These are phyloP conservation scores for Microctonus aethiopoides DNA, from an alignment of 2,888 invertebrate species.

Conservation along the genomic window DNA sequence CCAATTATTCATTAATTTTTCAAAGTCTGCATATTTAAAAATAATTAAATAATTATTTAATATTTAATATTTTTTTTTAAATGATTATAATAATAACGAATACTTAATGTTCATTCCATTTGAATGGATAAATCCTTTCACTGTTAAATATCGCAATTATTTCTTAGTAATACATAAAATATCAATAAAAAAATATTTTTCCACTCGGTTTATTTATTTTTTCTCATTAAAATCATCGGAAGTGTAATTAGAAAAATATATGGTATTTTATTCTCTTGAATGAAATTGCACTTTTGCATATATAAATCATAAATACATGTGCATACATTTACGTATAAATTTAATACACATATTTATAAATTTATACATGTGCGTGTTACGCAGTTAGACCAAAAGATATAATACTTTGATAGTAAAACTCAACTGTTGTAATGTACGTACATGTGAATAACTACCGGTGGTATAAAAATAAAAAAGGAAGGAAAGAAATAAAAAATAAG, in stretches of 20 bases:
- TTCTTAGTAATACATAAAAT: too few species aligned
- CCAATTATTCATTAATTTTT: too few species aligned
- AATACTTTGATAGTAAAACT: slow-evolving; percentile 9
- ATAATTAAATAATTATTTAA: too few species aligned
- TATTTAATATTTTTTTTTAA: too few species aligned
- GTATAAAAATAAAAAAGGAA: slow-evolving; percentile 11
- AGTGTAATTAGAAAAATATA: not conserved
- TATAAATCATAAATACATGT: not conserved
- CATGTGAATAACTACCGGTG: not conserved
- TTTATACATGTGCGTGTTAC: not conserved
- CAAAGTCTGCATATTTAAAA: too few species aligned
- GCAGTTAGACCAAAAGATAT: slow-evolving; percentile 14
- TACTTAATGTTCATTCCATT: too few species aligned
- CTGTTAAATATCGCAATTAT: too few species aligned
- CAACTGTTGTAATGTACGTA: slow-evolving; percentile 9
- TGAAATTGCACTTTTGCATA: slow-evolving; percentile 41
- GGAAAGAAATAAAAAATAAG: slow-evolving; percentile 7
- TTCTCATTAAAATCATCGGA: not conserved
- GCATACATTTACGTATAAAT: not conserved
- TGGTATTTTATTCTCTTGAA: slow-evolving; percentile 22
- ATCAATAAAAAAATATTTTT: too few species aligned
- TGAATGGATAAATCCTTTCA: too few species aligned
- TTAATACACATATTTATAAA: not conserved
- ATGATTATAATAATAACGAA: too few species aligned
- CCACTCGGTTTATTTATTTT: not conserved